These are phyloP conservation scores for Cecropterus lyciades DNA, from an alignment of 1,140 invertebrate species.

Conservation along the genomic window DNA sequence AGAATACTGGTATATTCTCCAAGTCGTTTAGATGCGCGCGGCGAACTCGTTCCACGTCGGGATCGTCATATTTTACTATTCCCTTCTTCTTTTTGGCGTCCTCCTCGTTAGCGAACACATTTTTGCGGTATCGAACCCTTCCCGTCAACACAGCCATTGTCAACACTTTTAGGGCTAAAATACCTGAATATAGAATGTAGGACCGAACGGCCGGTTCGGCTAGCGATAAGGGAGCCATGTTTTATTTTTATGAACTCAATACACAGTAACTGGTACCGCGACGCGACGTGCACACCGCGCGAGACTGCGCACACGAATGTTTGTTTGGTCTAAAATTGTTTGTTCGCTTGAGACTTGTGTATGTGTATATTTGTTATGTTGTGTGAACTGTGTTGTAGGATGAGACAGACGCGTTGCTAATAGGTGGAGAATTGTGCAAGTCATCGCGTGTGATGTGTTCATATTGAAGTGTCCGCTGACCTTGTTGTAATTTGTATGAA, in stretches of 20 bases:
- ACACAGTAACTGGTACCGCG: background rate
- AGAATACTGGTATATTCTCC: slow-evolving; percentile 90
- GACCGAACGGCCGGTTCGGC: slow-evolving; percentile 75
- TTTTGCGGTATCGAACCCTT: slow-evolving; percentile 70
- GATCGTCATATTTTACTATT: slow-evolving; percentile 83
- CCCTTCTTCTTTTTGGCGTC: slow-evolving; percentile 66
- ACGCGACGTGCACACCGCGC: background rate
- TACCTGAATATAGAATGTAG: slow-evolving; percentile 81
- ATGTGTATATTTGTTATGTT: background rate
- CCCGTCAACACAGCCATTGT: slow-evolving; percentile 81
- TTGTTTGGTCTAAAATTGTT: background rate
- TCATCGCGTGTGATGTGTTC: slow-evolving; percentile 7
- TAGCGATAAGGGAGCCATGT: slow-evolving; percentile 52
- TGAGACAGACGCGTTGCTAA: slow-evolving; percentile 4
- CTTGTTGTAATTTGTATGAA: too few species aligned
- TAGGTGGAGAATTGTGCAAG: slow-evolving; percentile 14
- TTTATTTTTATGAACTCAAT: slow-evolving; percentile 31
- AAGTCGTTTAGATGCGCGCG: slow-evolving; percentile 90
- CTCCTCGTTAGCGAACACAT: slow-evolving; percentile 71
- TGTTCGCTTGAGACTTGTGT: background rate
- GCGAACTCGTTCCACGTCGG: slow-evolving; percentile 82
- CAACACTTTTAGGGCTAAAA: slow-evolving; percentile 85
- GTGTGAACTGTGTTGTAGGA: background rate
- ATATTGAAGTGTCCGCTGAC: background rate
- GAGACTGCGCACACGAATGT: slow-evolving; percentile 3